These are phyloP conservation scores for Strigamia transsilvanica DNA, from an alignment of 2,888 invertebrate species.

Conservation along the genomic window DNA sequence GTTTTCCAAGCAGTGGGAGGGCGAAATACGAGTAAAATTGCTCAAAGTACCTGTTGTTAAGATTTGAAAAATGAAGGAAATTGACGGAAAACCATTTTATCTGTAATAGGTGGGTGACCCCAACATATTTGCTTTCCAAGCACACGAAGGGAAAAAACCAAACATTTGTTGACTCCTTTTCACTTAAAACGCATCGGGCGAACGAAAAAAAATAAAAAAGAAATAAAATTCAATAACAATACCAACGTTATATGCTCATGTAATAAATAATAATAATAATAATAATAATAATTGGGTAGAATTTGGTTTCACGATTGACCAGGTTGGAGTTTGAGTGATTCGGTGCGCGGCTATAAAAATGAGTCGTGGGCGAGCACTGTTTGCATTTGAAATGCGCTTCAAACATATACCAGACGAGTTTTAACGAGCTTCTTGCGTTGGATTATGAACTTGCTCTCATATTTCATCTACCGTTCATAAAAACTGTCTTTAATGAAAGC, in stretches of 20 bases:
- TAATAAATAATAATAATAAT: too few relatives aligned
- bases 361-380: neutral
- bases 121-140: neutral
- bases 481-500: constrained; percentile 8
- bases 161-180: too few relatives aligned
- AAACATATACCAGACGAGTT: neutral
- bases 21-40: neutral
- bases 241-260: too few relatives aligned
- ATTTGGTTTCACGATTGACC: neutral
- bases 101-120: neutral
- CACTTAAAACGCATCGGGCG: too few relatives aligned
- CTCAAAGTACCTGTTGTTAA: constrained; percentile 8
- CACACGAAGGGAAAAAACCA: neutral
- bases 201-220: too few relatives aligned
- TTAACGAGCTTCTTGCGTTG: constrained; percentile 1
- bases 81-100: neutral
- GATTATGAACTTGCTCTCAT: neutral
- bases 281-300: neutral
- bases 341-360: neutral
- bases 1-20: neutral
- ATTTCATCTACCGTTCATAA: neutral
- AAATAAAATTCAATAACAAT: too few relatives aligned
- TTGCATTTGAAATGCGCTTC: neutral
- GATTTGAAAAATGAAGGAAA: neutral
- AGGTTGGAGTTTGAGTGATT: neutral